A percentile compares a stretch with the other conserved stretches of the same genome.
These are phyloP conservation scores for Drosophila hamatofila DNA, from an alignment of 2,888 invertebrate genomes.

Conservation along the genomic window DNA sequence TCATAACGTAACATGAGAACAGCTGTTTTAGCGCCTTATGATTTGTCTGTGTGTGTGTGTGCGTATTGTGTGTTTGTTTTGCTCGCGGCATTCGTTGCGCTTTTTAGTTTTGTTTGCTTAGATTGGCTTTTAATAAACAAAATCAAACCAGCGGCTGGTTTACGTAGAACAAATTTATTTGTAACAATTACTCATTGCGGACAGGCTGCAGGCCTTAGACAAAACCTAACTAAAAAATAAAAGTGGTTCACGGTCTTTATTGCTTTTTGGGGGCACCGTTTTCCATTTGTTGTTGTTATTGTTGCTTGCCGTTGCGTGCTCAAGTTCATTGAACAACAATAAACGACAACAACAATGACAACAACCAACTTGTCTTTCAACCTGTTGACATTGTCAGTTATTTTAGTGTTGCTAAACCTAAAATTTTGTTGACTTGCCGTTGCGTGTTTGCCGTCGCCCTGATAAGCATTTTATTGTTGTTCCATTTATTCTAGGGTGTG, in stretches of 20 bases:
- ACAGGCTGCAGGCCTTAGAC: conserved; percentile 6
- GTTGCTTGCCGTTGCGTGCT: conserved; percentile 32
- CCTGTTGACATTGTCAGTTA: conserved; percentile 68
- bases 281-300: conserved; percentile 30
- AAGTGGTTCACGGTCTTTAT: conserved; percentile 58
- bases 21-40: conserved; percentile 51
- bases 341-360: conserved; percentile 21
- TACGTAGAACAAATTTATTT: conserved; percentile 1
- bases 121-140: conserved; percentile 10
- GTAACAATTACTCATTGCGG: conserved; percentile 20
- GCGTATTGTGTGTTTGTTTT: conserved; percentile 60
- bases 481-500: conserved; percentile 46
- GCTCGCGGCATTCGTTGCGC: conserved; percentile 57
- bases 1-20: conserved; percentile 43
- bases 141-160: neutral
- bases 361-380: conserved; percentile 48
- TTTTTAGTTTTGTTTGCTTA: conserved; percentile 23
- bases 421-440: conserved; percentile 38
- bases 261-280: conserved; percentile 13
- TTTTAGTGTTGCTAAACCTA: conserved; percentile 15
- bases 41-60: conserved; percentile 16
- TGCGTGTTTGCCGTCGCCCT: conserved; percentile 36
- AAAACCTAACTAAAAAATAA: conserved; percentile 15
- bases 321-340: conserved; percentile 68
- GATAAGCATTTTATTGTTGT: conserved; percentile 39